Evolutionary conservation across 2,888 invertebrate genomes (phyloP), one percentile per base, ranked within the genome.

Genomic region (Epirrhoe alternata): DNA sequence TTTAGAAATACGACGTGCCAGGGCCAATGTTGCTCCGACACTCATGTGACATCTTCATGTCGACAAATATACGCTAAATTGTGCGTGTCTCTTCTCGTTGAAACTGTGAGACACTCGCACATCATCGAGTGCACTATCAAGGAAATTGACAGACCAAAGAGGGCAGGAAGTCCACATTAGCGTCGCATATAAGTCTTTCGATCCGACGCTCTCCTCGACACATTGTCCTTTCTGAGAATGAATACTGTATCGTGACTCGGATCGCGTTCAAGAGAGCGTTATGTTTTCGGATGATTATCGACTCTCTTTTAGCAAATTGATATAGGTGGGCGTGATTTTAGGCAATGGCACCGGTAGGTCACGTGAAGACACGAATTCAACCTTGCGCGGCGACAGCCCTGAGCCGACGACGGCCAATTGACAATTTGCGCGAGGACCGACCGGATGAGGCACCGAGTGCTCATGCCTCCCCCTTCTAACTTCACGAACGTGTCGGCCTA

Each of bases 371-470:
- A 74, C 71, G 64, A 73, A 71, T 60, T 82, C 85, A 88, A 86
- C 84, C 85, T 87, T 88, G 87, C 80, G 75, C 75, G 72, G 76
- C 83, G 84, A 77, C 87, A 86, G 87, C 86, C 86, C 87, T 87
- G 86, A 85, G 82, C 80, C 81, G 82, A 77, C 85, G 83, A 79
- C 82, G 81, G 79, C 83, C 89, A 91, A 90, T 90, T 90, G 88
- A 83, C 90, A 91, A 92, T 92, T 92, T 89, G 89, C 84, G 86
- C 84, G 83, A 83, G 82, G 80, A 83, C 71, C 79, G 85, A 87
- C 91, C 92, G 92, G 92, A 92, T 90, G 91, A 87, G 88, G 88
- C 88, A 86, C 84, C 85, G 87, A 79, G 84, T 78, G 81, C 82
- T 83, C 84, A 80, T 85, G 79, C 86, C 89, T 87, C 90, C 92